phyloP scores from a whole-genome alignment of 2,113 vertebrate genomes.

The Microtus ochrogaster region DNA sequence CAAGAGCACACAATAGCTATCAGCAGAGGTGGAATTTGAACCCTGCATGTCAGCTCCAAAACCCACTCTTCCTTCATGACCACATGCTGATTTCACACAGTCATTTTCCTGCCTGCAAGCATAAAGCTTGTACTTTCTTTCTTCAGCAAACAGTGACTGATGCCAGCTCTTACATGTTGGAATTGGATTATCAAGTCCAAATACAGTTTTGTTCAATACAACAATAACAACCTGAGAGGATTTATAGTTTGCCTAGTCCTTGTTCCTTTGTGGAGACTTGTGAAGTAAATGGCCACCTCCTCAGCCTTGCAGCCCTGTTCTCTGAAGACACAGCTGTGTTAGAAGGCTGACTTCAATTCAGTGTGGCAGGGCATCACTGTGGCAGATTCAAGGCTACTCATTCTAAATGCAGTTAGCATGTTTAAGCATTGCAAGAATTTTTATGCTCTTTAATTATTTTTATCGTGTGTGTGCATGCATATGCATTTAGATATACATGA shows the following conservation, averaged over 20 bases:
- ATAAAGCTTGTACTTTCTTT: not conserved
- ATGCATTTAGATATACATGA: not conserved
- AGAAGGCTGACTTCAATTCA: conserved; percentile 7
- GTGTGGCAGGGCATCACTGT: not conserved
- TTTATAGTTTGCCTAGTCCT: conserved; percentile 58
- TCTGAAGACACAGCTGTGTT: not conserved
- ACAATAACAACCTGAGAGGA: conserved; percentile 53
- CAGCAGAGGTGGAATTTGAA: not conserved
- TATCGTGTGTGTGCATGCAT: not conserved
- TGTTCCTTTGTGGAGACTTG: conserved; percentile 42
- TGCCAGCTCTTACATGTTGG: not conserved
- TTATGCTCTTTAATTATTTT: not conserved
- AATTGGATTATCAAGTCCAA: conserved; percentile 68
- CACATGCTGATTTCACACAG: not conserved
- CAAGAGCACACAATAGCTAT: not conserved
- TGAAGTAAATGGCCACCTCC: not conserved
- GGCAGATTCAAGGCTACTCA: not conserved
- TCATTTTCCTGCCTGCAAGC: conserved; percentile 10
- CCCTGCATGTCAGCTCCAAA: not conserved
- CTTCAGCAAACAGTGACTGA: conserved; percentile 62
- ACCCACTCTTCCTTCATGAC: not conserved
- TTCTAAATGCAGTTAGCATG: not conserved
- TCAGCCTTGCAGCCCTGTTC: not conserved
- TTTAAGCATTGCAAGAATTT: not conserved
- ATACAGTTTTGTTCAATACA: conserved; percentile 50